Percentiles rank a stretch among this genome's conserved stretches.
Evolutionary conservation across 2,888 invertebrate genomes (phyloP).

Genomic region (Synergus laeviventris): DNA sequence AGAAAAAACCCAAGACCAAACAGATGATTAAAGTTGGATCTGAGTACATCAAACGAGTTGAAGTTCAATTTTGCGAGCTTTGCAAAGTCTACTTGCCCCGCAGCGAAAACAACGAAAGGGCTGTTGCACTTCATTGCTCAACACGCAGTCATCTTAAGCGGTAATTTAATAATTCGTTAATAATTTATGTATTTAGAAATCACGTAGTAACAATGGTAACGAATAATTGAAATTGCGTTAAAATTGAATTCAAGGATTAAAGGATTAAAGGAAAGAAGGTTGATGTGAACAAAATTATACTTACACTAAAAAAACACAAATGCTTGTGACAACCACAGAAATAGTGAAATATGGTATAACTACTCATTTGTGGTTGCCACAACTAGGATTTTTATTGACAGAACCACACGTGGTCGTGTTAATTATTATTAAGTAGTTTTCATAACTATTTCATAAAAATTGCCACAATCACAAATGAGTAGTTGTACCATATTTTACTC

Average conservation of each 20-base stretch:
- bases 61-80: constrained; percentile 88
- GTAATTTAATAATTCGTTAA: constrained; percentile 45
- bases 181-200: not conserved
- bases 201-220: not conserved
- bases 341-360: too few relatives aligned
- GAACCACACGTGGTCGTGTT: too few relatives aligned
- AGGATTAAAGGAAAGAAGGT: not conserved
- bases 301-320: too few relatives aligned
- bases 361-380: too few relatives aligned
- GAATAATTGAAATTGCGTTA: not conserved
- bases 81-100: constrained; percentile 86
- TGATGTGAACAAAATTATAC: too few relatives aligned
- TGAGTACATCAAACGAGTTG: constrained; percentile 87
- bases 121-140: constrained; percentile 85
- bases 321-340: too few relatives aligned
- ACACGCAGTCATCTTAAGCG: constrained; percentile 86
- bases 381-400: too few relatives aligned
- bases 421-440: too few relatives aligned
- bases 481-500: too few relatives aligned
- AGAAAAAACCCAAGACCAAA: constrained; percentile 79
- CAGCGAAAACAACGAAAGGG: constrained; percentile 79
- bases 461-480: too few relatives aligned
- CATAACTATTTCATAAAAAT: too few relatives aligned
- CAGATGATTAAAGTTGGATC: constrained; percentile 86
- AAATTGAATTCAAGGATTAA: not conserved